A percentile compares a stretch with the other conserved stretches of the same genome.
Conservation (phyloP, 2,113 vertebrate species). For the Litocranius walleri region DNA sequence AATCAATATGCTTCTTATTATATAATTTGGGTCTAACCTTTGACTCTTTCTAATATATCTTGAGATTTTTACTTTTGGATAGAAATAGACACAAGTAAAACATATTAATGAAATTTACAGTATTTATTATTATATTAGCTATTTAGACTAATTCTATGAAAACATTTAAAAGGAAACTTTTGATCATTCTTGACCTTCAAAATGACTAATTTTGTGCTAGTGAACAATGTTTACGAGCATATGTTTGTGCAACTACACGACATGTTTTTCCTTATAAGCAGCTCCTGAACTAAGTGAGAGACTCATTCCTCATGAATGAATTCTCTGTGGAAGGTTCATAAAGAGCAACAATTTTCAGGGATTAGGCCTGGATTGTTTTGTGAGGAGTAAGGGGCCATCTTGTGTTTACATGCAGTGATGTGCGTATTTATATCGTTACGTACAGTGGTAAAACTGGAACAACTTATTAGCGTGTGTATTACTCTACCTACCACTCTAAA, state of each 20-base stretch:
- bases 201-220: background rate
- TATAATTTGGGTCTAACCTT: background rate
- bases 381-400: background rate
- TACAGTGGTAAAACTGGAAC: constrained; percentile 18
- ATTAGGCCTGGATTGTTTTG: background rate
- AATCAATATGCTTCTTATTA: background rate
- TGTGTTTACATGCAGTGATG: constrained; percentile 13
- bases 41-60: background rate
- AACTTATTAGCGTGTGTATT: background rate
- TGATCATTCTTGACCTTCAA: background rate
- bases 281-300: background rate
- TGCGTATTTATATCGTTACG: background rate
- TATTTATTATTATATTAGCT: background rate
- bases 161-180: background rate
- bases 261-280: background rate
- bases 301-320: background rate
- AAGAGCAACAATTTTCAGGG: background rate
- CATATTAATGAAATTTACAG: background rate
- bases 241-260: background rate
- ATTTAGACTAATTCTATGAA: constrained; percentile 22
- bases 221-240: constrained; percentile 30
- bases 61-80: constrained; percentile 30
- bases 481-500: background rate
- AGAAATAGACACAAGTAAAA: background rate
- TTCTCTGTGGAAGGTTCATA: background rate